Percentiles rank a stretch among this genome's conserved stretches.
Evolutionary conservation across 2,113 vertebrate genomes (phyloP).

Genomic region (Scomber japonicus): DNA sequence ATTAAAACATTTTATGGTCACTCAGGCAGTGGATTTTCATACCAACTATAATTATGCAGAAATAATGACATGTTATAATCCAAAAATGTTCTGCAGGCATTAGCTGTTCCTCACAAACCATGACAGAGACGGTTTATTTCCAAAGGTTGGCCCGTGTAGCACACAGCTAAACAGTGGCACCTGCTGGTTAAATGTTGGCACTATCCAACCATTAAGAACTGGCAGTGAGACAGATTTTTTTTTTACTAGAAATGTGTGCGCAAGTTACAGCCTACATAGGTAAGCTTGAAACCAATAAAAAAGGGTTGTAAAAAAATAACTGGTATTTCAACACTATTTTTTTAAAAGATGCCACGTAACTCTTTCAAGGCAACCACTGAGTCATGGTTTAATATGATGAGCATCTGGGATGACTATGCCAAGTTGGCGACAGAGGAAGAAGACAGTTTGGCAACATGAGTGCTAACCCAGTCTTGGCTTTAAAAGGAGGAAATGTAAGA

Average conservation of each 20-base stretch:
- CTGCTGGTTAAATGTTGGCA: conserved; percentile 52
- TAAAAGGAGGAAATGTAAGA: conserved; percentile 29
- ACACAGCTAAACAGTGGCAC: conserved; percentile 51
- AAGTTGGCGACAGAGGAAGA: conserved; percentile 37
- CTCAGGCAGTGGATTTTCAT: too few species aligned
- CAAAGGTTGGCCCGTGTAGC: background rate
- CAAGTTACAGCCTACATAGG: too few species aligned
- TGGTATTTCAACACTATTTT: background rate
- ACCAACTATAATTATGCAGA: background rate
- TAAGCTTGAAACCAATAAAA: too few species aligned
- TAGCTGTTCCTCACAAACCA: background rate
- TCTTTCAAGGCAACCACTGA: background rate
- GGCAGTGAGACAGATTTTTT: background rate
- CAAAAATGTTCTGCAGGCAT: background rate
- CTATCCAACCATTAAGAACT: background rate
- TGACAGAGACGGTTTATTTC: background rate
- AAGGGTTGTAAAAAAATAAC: background rate
- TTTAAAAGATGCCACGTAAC: background rate
- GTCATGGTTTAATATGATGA: background rate
- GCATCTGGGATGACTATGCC: too few species aligned
- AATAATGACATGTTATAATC: background rate
- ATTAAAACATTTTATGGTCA: background rate
- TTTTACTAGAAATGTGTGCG: too few species aligned
- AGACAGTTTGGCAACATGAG: background rate
- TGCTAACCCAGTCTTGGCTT: background rate